Evolutionary conservation across 1,140 invertebrate genomes (phyloP).

Genomic region (Rhagoletis pomonella): DNA sequence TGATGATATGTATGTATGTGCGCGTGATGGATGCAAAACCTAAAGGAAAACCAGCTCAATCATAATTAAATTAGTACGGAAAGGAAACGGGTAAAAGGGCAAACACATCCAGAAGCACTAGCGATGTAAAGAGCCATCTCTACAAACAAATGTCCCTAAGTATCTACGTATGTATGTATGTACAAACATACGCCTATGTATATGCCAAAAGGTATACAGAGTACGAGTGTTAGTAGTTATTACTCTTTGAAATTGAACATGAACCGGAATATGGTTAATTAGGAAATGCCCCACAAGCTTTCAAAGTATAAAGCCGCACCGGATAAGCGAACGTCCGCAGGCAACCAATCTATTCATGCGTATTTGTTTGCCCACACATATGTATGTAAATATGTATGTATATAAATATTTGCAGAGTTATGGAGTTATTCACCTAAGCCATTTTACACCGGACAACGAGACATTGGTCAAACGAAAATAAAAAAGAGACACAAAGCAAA

Average conservation of each 20-base stretch:
- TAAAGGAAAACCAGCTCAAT: constrained; percentile 9
- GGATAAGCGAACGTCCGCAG: constrained; percentile 4
- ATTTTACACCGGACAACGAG: not conserved
- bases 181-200: no score
- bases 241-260: constrained; percentile 19
- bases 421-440: not conserved
- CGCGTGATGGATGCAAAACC: not conserved
- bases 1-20: not conserved
- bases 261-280: constrained; percentile 49
- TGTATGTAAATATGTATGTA: not conserved
- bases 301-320: constrained; percentile 23
- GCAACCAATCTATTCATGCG: no score
- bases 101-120: not conserved
- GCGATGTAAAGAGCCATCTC: not conserved
- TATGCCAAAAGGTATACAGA: not conserved
- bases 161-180: not conserved
- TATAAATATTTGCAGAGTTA: not conserved
- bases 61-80: not conserved
- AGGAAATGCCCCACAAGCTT: constrained; percentile 30
- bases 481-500: not conserved
- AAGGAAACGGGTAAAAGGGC: not conserved
- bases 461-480: not conserved
- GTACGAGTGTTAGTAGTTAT: not conserved
- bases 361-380: not conserved
- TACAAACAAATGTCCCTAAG: not conserved